Percentiles rank a stretch among this genome's conserved stretches.
phyloP scores from a whole-genome alignment of 1,140 invertebrate genomes.

The Ruditapes philippinarum region DNA sequence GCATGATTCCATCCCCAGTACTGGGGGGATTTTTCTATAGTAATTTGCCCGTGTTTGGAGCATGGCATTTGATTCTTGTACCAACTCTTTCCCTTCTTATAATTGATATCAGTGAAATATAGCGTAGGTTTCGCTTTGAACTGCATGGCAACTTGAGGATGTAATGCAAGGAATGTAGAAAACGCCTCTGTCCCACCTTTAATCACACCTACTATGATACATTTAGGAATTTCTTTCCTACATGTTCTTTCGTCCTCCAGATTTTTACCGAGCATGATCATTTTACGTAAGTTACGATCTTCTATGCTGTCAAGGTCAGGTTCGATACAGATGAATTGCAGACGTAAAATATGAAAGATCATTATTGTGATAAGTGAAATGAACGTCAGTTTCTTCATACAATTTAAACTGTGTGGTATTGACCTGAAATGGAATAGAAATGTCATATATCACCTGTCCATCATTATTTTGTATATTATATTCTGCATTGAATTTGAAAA shows the following conservation, averaged over 20 bases:
- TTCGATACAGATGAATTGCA: not conserved
- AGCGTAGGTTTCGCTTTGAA: not conserved
- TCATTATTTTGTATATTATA: no score
- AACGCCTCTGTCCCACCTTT: not conserved
- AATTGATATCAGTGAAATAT: not conserved
- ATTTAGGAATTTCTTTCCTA: not conserved
- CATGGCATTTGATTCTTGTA: not conserved
- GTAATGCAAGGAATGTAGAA: not conserved
- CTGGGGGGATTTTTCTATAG: not conserved
- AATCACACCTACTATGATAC: not conserved
- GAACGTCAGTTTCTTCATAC: no score
- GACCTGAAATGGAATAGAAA: no score
- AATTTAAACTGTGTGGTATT: no score
- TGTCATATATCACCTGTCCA: no score
- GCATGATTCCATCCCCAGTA: not conserved
- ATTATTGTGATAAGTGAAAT: no score
- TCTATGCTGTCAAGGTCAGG: not conserved
- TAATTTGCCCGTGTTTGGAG: not conserved
- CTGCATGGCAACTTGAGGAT: constrained; percentile 6
- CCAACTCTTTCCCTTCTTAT: not conserved
- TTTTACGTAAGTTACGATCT: not conserved
- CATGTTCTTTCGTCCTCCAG: not conserved
- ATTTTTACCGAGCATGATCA: not conserved
- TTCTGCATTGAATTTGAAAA: no score
- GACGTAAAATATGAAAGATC: no score